phyloP scores from a whole-genome alignment of 2,888 invertebrate species.

The Pyrochroa serraticornis region DNA sequence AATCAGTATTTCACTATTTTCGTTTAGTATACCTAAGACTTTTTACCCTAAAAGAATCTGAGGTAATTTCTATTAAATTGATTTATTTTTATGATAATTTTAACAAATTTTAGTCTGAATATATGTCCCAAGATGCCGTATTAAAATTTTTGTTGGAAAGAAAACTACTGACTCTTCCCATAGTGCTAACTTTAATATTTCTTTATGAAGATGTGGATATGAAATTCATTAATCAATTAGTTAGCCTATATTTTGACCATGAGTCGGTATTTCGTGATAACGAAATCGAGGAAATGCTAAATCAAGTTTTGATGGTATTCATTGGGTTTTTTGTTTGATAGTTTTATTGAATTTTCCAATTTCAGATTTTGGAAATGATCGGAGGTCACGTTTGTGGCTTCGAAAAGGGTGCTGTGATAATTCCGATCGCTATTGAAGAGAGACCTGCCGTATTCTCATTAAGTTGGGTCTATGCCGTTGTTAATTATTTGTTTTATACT shows the following conservation, averaged over 20 bases:
- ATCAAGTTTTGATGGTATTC: conserved; percentile 49
- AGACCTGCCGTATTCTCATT: conserved; percentile 49
- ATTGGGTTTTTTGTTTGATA: no score
- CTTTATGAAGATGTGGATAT: conserved; percentile 47
- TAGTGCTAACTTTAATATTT: conserved; percentile 46
- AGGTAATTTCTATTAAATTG: conserved; percentile 57
- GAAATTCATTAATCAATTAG: conserved; percentile 46
- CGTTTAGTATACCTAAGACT: conserved; percentile 77
- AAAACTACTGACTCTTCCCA: conserved; percentile 49
- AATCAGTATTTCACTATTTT: conserved; percentile 67
- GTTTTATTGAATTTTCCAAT: not conserved
- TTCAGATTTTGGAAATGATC: conserved; percentile 51
- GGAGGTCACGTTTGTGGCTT: conserved; percentile 50
- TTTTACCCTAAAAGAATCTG: conserved; percentile 78
- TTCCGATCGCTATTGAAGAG: conserved; percentile 46
- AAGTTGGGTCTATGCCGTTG: conserved; percentile 51
- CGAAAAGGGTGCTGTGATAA: conserved; percentile 41
- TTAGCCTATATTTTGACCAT: conserved; percentile 46
- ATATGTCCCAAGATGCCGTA: conserved; percentile 46
- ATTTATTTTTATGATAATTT: not conserved
- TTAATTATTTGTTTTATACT: conserved; percentile 48
- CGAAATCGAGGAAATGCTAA: conserved; percentile 47
- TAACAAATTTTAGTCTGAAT: conserved; percentile 48
- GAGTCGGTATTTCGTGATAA: conserved; percentile 43
- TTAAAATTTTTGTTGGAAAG: conserved; percentile 46